These are phyloP conservation scores for Acrobasis consociella DNA, from an alignment of 2,888 invertebrate species.

Conservation along the genomic window DNA sequence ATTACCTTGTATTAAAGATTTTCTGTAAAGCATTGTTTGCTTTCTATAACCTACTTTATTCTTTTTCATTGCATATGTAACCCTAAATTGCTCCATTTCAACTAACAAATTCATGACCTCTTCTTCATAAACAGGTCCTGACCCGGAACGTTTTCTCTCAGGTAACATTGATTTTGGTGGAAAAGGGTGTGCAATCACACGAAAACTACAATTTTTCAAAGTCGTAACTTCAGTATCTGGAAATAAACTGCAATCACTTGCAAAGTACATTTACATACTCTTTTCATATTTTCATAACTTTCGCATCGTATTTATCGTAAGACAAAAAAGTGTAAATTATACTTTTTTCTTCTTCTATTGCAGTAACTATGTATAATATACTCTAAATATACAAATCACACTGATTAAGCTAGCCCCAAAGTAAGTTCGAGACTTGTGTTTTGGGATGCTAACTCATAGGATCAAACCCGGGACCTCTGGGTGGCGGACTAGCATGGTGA, in stretches of 20 bases:
- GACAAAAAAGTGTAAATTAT: slow-evolving; percentile 29
- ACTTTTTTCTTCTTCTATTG: neutral
- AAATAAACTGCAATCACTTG: neutral
- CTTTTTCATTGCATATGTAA: neutral
- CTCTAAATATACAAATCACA: slow-evolving; percentile 15
- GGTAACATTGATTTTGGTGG: slow-evolving; percentile 13
- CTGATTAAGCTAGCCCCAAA: no score
- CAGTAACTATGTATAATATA: slow-evolving; percentile 4
- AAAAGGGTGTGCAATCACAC: slow-evolving; percentile 4
- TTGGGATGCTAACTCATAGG: no score
- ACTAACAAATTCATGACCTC: slow-evolving; percentile 11
- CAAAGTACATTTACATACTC: slow-evolving; percentile 24
- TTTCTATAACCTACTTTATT: neutral
- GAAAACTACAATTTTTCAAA: slow-evolving; percentile 7
- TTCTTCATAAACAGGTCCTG: neutral
- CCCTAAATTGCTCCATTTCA: slow-evolving; percentile 12
- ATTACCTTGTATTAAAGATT: neutral
- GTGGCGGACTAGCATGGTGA: no score
- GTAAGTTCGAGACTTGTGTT: no score
- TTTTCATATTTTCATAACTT: slow-evolving; percentile 27
- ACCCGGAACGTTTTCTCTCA: neutral
- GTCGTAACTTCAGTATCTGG: neutral
- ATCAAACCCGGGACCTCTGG: no score
- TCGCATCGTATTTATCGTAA: slow-evolving; percentile 29
- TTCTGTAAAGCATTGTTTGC: neutral